Evolutionary conservation across 2,113 vertebrate species (phyloP), one percentile per base, ranked within the genome.

Genomic region (Lepidothrix coronata): DNA sequence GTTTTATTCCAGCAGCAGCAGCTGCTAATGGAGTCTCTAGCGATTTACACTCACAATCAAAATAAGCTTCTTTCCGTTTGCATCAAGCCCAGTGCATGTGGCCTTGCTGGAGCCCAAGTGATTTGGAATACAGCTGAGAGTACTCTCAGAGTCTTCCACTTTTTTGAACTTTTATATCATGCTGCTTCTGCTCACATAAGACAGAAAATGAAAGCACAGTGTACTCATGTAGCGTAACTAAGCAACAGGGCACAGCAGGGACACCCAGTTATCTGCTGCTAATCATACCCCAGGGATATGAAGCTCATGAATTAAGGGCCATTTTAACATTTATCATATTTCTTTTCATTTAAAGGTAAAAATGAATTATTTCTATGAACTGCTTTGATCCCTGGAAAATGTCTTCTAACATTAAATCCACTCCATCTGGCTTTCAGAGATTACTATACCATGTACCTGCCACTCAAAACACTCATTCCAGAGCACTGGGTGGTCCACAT

Each of bases 251-350:
- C 88, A 52, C 95, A 94, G 95, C 95, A 93, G 90, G 90, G 65
- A 88, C 55, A 84, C 31, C 22, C 75, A 77, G 92, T 80, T 95
- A 81, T 95, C 95, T 91, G 65, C 14, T 75, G 88, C 79, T 97
- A 95, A 97, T 95, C 96, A 93, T 73, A 84, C 82, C 85, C 79
- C 35, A n/a, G 88, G 83, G 93, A 92, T 12, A 35, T 6, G 55
- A 84, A 80, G 85, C 82, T 84, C 28, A 81, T 72, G 82, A 93
- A 88, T 93, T 90, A 94, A 77, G 73, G 68, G 20, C 39, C 68
- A 76, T 96, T 96, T 96, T 91, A 90, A 88, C 96, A 88, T 90
- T 96, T 96, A 94, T 88, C 90, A 31, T 77, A 88, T 93, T 93
- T 88, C 88, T 95, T 92, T 88, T 86, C 54, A 94, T 91, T 95